Conservation (phyloP, 2,113 vertebrate genomes). For the Phalacrocorax pelagicus region DNA sequence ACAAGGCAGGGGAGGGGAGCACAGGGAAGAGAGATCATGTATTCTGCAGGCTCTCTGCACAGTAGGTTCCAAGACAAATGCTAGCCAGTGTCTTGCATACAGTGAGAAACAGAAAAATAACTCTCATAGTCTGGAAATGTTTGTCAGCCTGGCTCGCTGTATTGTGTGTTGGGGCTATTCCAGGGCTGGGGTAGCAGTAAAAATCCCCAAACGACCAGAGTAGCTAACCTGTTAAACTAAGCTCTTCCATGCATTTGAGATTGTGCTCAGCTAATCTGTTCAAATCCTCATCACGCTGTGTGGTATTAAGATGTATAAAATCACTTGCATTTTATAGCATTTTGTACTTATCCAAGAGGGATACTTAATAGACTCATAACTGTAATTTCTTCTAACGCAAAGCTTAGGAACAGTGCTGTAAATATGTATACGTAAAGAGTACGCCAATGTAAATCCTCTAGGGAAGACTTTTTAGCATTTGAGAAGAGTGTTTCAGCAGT, state of each 20-base stretch:
- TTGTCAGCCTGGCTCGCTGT: background rate
- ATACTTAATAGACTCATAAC: background rate
- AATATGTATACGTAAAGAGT: background rate
- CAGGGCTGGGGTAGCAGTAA: background rate
- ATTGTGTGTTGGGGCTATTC: background rate
- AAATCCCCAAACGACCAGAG: background rate
- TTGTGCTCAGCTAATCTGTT: conserved; percentile 46
- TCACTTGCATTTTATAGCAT: conserved; percentile 24
- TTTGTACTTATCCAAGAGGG: background rate
- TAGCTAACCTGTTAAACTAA: conserved; percentile 41
- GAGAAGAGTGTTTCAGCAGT: background rate
- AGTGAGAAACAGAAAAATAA: background rate
- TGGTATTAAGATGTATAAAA: conserved; percentile 25
- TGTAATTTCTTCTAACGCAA: background rate
- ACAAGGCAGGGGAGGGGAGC: background rate
- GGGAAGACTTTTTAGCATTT: background rate
- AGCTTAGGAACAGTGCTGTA: background rate
- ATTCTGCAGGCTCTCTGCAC: background rate
- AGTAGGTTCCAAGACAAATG: background rate
- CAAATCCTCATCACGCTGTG: conserved; percentile 18
- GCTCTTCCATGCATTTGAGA: conserved; percentile 44
- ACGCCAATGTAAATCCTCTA: background rate
- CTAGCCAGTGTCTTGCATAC: background rate
- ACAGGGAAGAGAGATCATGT: background rate
- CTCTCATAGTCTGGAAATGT: background rate